A percentile compares a stretch with the other conserved stretches of the same genome.
Conservation (phyloP, 1,140 invertebrate genomes). For the Atopsyche davidsoni region DNA sequence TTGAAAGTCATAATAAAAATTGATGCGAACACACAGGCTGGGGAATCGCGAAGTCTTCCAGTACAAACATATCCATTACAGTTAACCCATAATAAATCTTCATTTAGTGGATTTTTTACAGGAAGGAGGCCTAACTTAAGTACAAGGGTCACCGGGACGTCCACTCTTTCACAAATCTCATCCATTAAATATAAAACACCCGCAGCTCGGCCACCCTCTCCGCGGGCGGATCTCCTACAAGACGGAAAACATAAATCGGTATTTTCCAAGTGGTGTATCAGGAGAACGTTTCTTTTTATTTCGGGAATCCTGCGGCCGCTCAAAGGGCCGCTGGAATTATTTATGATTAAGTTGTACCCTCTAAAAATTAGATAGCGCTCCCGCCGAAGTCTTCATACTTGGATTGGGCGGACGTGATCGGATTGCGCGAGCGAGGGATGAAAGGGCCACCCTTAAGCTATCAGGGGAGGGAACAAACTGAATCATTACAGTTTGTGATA, state of each 20-base stretch:
- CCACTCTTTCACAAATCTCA: constrained; percentile 20
- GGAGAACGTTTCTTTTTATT: constrained; percentile 25
- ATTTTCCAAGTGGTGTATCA: constrained; percentile 17
- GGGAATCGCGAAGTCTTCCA: no score
- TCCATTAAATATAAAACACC: constrained; percentile 21
- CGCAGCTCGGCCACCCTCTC: constrained; percentile 4
- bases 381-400: constrained; percentile 26
- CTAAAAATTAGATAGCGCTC: constrained; percentile 27
- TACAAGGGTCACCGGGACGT: constrained; percentile 3
- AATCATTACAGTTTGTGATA: not conserved
- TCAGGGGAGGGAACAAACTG: no score
- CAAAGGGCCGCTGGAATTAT: constrained; percentile 21
- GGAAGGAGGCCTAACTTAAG: no score
- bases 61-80: not conserved
- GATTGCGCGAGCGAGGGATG: constrained; percentile 3
- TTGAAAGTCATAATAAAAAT: no score
- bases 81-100: constrained; percentile 14
- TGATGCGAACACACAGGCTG: no score
- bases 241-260: constrained; percentile 28
- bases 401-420: constrained; percentile 27
- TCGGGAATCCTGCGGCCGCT: no score
- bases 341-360: constrained; percentile 30
- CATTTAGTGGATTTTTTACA: constrained; percentile 10
- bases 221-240: constrained; percentile 24
- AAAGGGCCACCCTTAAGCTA: no score